phyloP scores from a whole-genome alignment of 2,797 vertebrate genomes.

The Melopsittacus undulatus region DNA sequence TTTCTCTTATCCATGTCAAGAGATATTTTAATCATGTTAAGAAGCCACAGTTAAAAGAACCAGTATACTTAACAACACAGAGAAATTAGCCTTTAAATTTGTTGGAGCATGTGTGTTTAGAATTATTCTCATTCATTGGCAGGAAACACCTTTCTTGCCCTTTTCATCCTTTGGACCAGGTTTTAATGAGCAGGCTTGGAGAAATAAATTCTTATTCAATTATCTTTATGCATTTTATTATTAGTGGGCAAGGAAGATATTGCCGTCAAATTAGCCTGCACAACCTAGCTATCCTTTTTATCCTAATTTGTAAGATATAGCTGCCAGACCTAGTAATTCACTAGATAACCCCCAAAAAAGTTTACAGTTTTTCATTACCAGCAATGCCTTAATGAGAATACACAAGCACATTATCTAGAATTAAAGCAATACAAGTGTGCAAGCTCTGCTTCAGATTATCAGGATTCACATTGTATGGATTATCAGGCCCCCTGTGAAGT shows the following conservation, averaged over 20 bases:
- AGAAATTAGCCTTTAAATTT: background rate
- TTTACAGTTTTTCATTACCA: background rate
- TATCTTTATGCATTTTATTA: background rate
- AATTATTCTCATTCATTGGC: background rate
- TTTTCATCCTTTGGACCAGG: background rate
- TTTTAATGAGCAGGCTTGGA: background rate
- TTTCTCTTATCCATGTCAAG: background rate
- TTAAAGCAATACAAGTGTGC: background rate
- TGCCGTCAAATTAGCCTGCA: background rate
- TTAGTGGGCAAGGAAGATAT: background rate
- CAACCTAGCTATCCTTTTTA: background rate
- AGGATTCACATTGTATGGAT: background rate
- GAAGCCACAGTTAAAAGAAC: background rate
- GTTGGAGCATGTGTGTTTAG: background rate
- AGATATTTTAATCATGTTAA: background rate
- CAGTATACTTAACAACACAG: background rate
- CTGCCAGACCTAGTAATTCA: background rate
- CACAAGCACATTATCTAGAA: background rate
- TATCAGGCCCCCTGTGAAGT: background rate
- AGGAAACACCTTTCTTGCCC: background rate
- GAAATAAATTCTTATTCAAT: background rate
- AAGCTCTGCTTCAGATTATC: background rate
- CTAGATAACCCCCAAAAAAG: fast-evolving
- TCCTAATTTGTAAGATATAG: background rate
- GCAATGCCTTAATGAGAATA: background rate